Evolutionary conservation across 2,113 vertebrate species (phyloP), one percentile per base, ranked within the genome.

Genomic region (Amphilophus citrinellus): DNA sequence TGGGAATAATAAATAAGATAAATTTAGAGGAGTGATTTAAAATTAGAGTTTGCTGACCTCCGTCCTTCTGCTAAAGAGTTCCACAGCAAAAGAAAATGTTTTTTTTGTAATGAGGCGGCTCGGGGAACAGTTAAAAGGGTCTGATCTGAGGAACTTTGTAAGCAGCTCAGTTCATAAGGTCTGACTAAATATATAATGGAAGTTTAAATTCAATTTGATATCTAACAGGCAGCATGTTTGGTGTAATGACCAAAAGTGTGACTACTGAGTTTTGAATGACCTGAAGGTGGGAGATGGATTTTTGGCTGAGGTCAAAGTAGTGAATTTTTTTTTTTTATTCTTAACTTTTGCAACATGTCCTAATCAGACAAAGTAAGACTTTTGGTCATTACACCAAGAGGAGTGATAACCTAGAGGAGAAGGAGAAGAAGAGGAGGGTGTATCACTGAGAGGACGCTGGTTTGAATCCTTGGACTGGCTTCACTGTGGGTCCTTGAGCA

Each of bases 1-100:
- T 27, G 24, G 24, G 24, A 27, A 27, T 27, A 27, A 27, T 27
- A 27, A 27, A 27, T 27, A 27, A 27, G 24, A 27, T 27, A 27
- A 27, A 27, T 27, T 27, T 27, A 27, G 24, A 27, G 24, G 24
- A 27, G 24, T 27, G 24, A 27, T 3, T 27, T 27, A 27, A 27
- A 27, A 27, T 27, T 27, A 2, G 24, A 27, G 24, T 27, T 27
- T 2, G 3, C 24, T 27, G 24, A 27, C 24, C 24, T 27, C 24
- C 3, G 24, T 42, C 8, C 39, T 47, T 68, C 63, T 47, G 39
- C 13, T 66, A 66, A 66, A 44, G n/a, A 66, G 37, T 44, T 66
- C 0, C 22, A 0, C 0, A 66, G 63, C 7, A 42, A 14, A 6
- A 65, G 35, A 65, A 24, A 65, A 65, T 65, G n/a, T 2, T 42